Conservation (phyloP, 30 jellyfish, hydroid and myxozoan species). For the Hydra vulgaris region DNA sequence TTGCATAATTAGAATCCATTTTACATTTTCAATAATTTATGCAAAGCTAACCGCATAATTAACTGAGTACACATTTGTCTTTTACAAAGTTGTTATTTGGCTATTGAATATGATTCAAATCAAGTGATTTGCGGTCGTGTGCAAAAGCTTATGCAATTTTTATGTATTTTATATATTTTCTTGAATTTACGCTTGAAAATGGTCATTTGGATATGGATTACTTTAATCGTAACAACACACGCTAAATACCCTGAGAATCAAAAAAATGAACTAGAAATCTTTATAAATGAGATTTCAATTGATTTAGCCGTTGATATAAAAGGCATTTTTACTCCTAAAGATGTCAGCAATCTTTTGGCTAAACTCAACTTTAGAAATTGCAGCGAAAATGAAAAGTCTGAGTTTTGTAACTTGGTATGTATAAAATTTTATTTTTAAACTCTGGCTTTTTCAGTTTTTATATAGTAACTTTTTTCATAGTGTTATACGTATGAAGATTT, state of each 20-base stretch:
- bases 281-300: not conserved
- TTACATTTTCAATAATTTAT: not conserved
- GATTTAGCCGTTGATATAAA: not conserved
- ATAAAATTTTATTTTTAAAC: not conserved
- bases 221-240: not conserved
- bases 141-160: not conserved
- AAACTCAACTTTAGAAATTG: not conserved
- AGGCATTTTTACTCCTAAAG: not conserved
- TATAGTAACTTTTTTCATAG: not conserved
- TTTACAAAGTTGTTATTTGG: not conserved
- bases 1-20: too few relatives aligned
- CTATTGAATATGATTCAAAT: not conserved
- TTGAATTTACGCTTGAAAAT: too few relatives aligned
- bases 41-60: not conserved
- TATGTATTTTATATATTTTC: too few relatives aligned
- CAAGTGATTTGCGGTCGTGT: not conserved
- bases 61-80: not conserved
- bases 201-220: not conserved
- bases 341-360: not conserved
- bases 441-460: not conserved
- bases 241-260: not conserved
- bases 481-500: not conserved
- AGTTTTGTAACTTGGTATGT: not conserved
- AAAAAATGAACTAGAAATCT: not conserved
- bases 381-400: not conserved